Conservation (phyloP, 1,140 invertebrate species). For the Phortica variegata region DNA sequence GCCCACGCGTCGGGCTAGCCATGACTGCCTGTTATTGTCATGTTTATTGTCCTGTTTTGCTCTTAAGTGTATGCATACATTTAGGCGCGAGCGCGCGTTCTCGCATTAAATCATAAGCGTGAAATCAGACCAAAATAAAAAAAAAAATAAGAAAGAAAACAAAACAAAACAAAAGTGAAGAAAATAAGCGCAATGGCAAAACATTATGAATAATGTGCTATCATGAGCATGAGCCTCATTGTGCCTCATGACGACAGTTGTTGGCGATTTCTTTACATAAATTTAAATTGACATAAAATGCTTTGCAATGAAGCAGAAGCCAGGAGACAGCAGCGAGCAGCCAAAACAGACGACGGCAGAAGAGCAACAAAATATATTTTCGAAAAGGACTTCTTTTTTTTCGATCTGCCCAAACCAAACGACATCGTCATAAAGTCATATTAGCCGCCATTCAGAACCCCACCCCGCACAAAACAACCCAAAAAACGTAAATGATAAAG, state of each 20-base stretch:
- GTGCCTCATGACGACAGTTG: not conserved
- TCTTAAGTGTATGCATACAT: not conserved
- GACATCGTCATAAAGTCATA: no score
- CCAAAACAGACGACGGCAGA: constrained; percentile 13
- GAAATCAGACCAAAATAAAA: no score
- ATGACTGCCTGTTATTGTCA: constrained; percentile 2
- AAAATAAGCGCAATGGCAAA: constrained; percentile 4
- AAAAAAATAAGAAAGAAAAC: constrained; percentile 9
- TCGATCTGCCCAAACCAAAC: not conserved
- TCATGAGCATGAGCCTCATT: not conserved
- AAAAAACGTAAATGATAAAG: constrained; percentile 34
- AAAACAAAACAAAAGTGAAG: no score
- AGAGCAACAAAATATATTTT: constrained; percentile 11
- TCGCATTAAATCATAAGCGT: constrained; percentile 54
- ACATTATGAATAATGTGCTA: constrained; percentile 33
- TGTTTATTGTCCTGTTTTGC: not conserved
- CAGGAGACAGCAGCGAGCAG: constrained; percentile 11
- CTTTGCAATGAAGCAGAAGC: constrained; percentile 8
- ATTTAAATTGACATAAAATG: constrained; percentile 53
- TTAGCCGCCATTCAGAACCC: not conserved
- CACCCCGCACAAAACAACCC: not conserved
- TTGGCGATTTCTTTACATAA: constrained; percentile 48
- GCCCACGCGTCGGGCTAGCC: no score
- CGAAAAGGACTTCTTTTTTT: not conserved
- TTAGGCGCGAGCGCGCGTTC: constrained; percentile 11